A percentile compares a stretch with the other conserved stretches of the same genome.
Conservation (phyloP, 2,888 invertebrate genomes). For the Cancer borealis region DNA sequence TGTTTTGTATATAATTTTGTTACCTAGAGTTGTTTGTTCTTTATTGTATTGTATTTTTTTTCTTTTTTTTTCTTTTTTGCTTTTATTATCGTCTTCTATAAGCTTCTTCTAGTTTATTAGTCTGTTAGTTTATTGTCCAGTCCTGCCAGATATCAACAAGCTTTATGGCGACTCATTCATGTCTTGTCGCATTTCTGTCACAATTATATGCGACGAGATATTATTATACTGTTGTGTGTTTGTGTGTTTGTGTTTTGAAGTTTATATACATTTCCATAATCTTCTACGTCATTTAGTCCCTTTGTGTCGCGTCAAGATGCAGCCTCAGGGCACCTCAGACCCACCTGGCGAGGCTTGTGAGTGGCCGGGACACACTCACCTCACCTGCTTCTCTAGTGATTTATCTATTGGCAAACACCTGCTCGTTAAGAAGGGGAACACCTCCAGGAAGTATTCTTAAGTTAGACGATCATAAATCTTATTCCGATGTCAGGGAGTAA, state of each 20-base stretch:
- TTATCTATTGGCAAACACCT: constrained; percentile 41
- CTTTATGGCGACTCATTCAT: neutral
- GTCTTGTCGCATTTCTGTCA: constrained; percentile 3
- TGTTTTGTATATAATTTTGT: too few relatives aligned
- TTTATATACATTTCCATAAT: constrained; percentile 28
- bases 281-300: constrained; percentile 3
- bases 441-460: neutral
- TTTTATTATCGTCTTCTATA: neutral
- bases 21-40: neutral
- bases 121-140: neutral
- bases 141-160: neutral
- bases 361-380: neutral
- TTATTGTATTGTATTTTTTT: neutral
- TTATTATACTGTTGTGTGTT: neutral
- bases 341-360: neutral
- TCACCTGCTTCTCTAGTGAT: constrained; percentile 6
- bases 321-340: neutral
- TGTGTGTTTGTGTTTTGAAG: constrained; percentile 9
- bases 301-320: constrained; percentile 39
- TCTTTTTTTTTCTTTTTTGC: neutral
- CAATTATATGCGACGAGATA: neutral
- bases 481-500: neutral
- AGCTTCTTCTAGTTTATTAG: neutral
- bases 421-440: constrained; percentile 34
- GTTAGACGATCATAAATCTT: constrained; percentile 26